These are phyloP conservation scores for Cydia strobilella DNA, from an alignment of 1,140 invertebrate species.

Conservation along the genomic window DNA sequence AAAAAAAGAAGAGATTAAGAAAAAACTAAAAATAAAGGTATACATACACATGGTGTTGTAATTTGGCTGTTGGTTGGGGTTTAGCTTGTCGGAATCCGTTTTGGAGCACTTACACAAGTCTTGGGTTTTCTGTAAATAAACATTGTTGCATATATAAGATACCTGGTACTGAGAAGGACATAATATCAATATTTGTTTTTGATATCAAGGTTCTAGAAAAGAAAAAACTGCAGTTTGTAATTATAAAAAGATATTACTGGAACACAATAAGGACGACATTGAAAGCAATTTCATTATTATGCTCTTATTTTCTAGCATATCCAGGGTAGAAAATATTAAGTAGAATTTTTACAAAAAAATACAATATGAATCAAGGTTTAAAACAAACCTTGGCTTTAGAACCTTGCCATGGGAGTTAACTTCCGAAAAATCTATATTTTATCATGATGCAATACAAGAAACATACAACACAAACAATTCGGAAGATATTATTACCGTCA, in stretches of 20 bases:
- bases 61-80: slow-evolving; percentile 63
- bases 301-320: not conserved
- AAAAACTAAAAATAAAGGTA: slow-evolving; percentile 48
- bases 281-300: too few species aligned
- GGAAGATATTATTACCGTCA: not conserved
- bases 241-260: not conserved
- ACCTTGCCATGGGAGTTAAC: not conserved
- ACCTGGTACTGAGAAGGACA: not conserved
- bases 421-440: slow-evolving; percentile 13
- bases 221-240: too few species aligned
- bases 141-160: slow-evolving; percentile 5
- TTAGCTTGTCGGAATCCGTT: slow-evolving; percentile 68
- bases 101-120: slow-evolving; percentile 53
- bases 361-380: not conserved
- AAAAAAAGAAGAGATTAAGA: slow-evolving; percentile 41
- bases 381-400: not conserved
- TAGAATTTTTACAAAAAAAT: not conserved
- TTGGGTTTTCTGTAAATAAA: slow-evolving; percentile 31
- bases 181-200: slow-evolving; percentile 13
- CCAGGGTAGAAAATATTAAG: not conserved
- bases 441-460: slow-evolving; percentile 2
- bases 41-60: slow-evolving; percentile 80
- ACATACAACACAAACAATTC: not conserved
- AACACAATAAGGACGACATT: not conserved
- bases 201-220: slow-evolving; percentile 6